These are phyloP conservation scores for Drosophila oshimai DNA, from an alignment of 1,140 invertebrate species.

Conservation along the genomic window DNA sequence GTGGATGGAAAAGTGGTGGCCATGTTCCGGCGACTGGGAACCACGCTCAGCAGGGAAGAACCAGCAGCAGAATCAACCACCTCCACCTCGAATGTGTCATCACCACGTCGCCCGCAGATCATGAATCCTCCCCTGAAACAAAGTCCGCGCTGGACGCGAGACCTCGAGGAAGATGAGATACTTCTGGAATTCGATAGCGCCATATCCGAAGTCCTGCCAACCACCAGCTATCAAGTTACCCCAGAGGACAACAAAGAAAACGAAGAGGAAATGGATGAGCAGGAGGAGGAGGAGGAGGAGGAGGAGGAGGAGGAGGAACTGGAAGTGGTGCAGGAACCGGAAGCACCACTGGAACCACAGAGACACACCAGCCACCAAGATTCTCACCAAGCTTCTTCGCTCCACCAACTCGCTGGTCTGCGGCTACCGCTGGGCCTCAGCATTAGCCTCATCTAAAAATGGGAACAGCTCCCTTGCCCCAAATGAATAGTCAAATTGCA, in stretches of 20 bases:
- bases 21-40: slow-evolving; percentile 75
- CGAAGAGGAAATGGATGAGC: slow-evolving; percentile 7
- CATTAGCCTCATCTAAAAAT: slow-evolving; percentile 61
- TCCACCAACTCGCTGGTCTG: slow-evolving; percentile 35
- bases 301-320: slow-evolving; percentile 2
- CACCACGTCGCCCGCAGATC: slow-evolving; percentile 47
- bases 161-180: slow-evolving; percentile 73
- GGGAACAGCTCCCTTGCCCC: too few species aligned
- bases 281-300: neutral
- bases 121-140: slow-evolving; percentile 73
- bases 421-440: slow-evolving; percentile 58
- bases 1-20: slow-evolving; percentile 79
- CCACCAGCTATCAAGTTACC: slow-evolving; percentile 53
- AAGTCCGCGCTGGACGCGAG: slow-evolving; percentile 62
- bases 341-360: slow-evolving; percentile 23
- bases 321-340: slow-evolving; percentile 28
- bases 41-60: slow-evolving; percentile 54
- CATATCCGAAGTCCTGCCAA: slow-evolving; percentile 76
- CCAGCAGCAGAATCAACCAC: neutral
- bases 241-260: slow-evolving; percentile 4
- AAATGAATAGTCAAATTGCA: slow-evolving; percentile 67
- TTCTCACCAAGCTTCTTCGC: slow-evolving; percentile 39
- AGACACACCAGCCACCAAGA: slow-evolving; percentile 12
- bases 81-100: neutral
- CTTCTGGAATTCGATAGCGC: slow-evolving; percentile 75